These are phyloP conservation scores for Micromesistius poutassou DNA, from an alignment of 2,797 vertebrate genomes.

Conservation along the genomic window DNA sequence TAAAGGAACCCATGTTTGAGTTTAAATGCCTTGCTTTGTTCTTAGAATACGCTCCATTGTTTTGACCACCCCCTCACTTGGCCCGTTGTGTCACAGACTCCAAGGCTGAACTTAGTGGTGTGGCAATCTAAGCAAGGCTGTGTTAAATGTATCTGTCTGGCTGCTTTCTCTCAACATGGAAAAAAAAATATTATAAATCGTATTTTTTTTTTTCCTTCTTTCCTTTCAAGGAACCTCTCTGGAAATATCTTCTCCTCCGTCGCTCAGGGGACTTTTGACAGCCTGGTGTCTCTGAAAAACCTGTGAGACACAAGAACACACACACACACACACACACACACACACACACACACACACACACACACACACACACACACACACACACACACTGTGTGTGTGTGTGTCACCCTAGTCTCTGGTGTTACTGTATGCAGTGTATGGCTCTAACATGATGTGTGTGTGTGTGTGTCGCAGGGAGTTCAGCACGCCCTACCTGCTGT, in stretches of 20 bases:
- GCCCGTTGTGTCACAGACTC: no score
- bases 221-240: constrained; percentile 84
- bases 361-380: no score
- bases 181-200: background rate
- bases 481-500: constrained; percentile 91
- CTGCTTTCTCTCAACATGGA: background rate
- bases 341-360: no score
- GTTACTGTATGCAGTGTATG: no score
- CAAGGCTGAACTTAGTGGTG: no score
- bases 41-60: background rate
- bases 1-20: background rate
- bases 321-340: background rate
- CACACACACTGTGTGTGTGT: no score
- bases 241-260: constrained; percentile 95
- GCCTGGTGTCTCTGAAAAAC: constrained; percentile 84
- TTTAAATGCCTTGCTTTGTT: background rate
- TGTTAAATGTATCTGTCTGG: background rate
- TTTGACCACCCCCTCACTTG: background rate
- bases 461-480: constrained; percentile 79
- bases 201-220: background rate
- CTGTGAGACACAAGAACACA: constrained; percentile 77
- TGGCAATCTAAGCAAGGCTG: no score
- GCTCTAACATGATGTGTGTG: no score
- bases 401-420: no score
- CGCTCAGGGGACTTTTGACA: constrained; percentile 89